Evolutionary conservation across 2,797 vertebrate species (phyloP).

Genomic region (Pygocentrus nattereri): DNA sequence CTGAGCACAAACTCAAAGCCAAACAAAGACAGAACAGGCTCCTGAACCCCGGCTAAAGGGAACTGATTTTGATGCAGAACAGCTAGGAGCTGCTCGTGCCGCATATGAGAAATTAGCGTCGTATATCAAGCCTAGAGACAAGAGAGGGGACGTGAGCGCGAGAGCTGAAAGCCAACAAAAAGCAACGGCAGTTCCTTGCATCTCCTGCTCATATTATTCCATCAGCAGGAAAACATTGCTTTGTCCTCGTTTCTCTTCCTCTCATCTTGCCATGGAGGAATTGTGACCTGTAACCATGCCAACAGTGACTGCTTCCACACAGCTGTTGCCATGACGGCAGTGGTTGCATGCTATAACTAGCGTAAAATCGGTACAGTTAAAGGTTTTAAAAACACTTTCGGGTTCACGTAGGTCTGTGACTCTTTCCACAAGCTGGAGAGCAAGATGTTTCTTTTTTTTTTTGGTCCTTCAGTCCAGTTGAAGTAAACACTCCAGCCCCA

Average conservation of each 20-base stretch:
- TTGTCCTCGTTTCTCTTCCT: slow-evolving; percentile 30
- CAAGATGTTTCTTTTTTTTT: not conserved
- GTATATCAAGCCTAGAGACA: slow-evolving; percentile 23
- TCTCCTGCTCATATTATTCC: slow-evolving; percentile 31
- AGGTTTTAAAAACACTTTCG: slow-evolving; percentile 1
- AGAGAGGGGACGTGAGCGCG: not conserved
- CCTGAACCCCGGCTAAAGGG: slow-evolving; percentile 12
- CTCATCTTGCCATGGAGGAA: slow-evolving; percentile 62
- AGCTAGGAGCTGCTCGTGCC: not conserved
- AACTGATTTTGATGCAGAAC: slow-evolving; percentile 40
- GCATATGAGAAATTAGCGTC: slow-evolving; percentile 7
- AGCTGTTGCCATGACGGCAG: slow-evolving; percentile 78
- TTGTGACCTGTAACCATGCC: slow-evolving; percentile 84
- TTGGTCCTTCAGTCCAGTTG: not conserved
- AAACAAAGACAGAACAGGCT: slow-evolving; percentile 12
- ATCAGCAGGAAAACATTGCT: slow-evolving; percentile 29
- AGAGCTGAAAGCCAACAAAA: not conserved
- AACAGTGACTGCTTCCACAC: slow-evolving; percentile 79
- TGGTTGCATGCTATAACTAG: slow-evolving; percentile 65
- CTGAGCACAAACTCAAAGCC: slow-evolving; percentile 40
- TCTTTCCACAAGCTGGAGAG: not conserved
- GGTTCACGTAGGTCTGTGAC: slow-evolving; percentile 2
- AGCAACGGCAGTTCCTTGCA: not conserved
- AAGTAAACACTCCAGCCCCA: slow-evolving; percentile 42
- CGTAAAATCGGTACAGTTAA: slow-evolving; percentile 35